Evolutionary conservation across 2,888 invertebrate genomes (phyloP).

Genomic region (Volucella bombylans): DNA sequence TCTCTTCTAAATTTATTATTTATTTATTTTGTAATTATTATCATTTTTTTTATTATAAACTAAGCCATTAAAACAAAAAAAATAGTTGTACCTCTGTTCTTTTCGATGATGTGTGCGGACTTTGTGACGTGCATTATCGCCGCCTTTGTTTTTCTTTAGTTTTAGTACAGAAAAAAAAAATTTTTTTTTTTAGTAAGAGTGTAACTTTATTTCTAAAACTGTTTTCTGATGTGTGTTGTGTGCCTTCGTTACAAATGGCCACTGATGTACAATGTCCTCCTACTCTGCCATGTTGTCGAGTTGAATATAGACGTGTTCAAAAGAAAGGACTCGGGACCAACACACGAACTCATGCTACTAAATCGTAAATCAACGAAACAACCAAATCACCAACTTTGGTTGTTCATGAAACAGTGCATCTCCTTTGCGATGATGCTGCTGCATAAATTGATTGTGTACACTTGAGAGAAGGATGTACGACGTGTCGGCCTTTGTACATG

Average conservation of each 20-base stretch:
- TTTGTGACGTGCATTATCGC: slow-evolving; percentile 58
- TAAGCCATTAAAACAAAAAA: background rate
- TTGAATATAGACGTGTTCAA: slow-evolving; percentile 28
- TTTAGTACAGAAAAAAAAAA: slow-evolving; percentile 48
- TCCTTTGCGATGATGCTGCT: slow-evolving; percentile 7
- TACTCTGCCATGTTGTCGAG: slow-evolving; percentile 29
- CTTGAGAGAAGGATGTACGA: slow-evolving; percentile 42
- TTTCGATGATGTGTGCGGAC: slow-evolving; percentile 53
- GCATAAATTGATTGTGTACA: slow-evolving; percentile 27
- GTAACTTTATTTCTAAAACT: slow-evolving; percentile 72
- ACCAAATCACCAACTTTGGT: slow-evolving; percentile 60
- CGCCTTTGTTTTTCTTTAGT: slow-evolving; percentile 72
- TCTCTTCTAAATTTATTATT: slow-evolving; percentile 59
- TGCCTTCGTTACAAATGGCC: slow-evolving; percentile 72
- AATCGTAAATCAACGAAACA: slow-evolving; percentile 11
- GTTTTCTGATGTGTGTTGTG: slow-evolving; percentile 70
- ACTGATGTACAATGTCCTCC: slow-evolving; percentile 61
- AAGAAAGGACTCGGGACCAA: slow-evolving; percentile 24
- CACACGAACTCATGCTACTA: slow-evolving; percentile 4
- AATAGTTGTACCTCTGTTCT: slow-evolving; percentile 36
- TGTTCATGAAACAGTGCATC: slow-evolving; percentile 49
- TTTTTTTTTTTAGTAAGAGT: slow-evolving; percentile 54
- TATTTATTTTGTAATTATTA: background rate
- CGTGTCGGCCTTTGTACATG: slow-evolving; percentile 72
- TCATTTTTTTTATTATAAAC: too few relatives aligned